Evolutionary conservation across 2,888 invertebrate species (phyloP).

Genomic region (Baronia brevicornis): DNA sequence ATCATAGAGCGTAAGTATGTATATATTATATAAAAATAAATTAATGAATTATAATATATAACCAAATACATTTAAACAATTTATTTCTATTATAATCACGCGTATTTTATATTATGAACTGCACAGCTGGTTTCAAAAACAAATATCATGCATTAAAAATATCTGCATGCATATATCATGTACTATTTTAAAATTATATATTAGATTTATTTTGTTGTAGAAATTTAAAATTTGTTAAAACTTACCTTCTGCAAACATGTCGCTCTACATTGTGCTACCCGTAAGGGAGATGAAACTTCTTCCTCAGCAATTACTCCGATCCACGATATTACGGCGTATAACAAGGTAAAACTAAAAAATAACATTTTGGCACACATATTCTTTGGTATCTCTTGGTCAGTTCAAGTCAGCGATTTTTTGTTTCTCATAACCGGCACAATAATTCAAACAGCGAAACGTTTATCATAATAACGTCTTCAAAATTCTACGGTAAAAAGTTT

Average conservation of each 20-base stretch:
- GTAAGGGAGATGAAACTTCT: slow-evolving; percentile 81
- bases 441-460: slow-evolving; percentile 34
- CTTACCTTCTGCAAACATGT: slow-evolving; percentile 82
- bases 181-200: no score
- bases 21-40: no score
- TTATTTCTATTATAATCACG: no score
- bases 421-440: slow-evolving; percentile 65
- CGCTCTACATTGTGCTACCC: slow-evolving; percentile 83
- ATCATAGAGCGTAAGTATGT: no score
- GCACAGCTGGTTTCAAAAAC: no score
- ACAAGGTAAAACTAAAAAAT: slow-evolving; percentile 67
- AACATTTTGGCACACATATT: slow-evolving; percentile 76
- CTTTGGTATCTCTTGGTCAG: slow-evolving; percentile 63
- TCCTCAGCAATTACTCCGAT: slow-evolving; percentile 75
- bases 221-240: not conserved
- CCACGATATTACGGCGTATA: slow-evolving; percentile 61
- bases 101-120: no score
- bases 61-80: no score
- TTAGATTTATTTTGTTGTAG: no score
- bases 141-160: no score
- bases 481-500: slow-evolving; percentile 31
- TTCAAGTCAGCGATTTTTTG: slow-evolving; percentile 44
- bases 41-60: no score
- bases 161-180: no score
- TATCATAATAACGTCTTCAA: slow-evolving; percentile 52